Evolutionary conservation across 2,888 invertebrate species (phyloP).

Genomic region (Suillia variegata): DNA sequence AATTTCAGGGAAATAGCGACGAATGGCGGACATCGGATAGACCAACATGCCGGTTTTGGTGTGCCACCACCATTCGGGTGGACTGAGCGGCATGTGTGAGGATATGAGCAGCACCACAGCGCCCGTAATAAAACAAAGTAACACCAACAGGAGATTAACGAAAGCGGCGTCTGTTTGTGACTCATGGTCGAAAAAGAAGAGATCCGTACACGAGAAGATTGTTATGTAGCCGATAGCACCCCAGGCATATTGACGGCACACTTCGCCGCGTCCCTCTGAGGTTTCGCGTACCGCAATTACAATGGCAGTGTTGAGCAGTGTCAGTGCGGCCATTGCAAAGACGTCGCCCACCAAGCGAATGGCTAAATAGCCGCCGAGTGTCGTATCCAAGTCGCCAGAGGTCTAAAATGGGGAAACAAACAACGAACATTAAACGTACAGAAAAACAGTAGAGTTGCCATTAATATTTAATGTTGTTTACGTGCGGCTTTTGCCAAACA

Average conservation of each 20-base stretch:
- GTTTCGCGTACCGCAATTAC: slow-evolving; percentile 85
- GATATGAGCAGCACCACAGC: slow-evolving; percentile 66
- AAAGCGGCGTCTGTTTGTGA: slow-evolving; percentile 43
- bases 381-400: slow-evolving; percentile 69
- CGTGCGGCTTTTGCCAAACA: too few relatives aligned
- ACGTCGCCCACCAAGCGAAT: slow-evolving; percentile 76
- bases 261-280: slow-evolving; percentile 77
- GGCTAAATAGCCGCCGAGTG: slow-evolving; percentile 74
- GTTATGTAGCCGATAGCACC: slow-evolving; percentile 76
- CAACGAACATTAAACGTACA: background rate
- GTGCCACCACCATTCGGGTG: slow-evolving; percentile 89
- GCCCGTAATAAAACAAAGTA: slow-evolving; percentile 67
- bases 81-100: slow-evolving; percentile 74
- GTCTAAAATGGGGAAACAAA: slow-evolving; percentile 31
- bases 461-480: too few relatives aligned
- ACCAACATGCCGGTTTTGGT: slow-evolving; percentile 77
- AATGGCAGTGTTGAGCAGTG: slow-evolving; percentile 74
- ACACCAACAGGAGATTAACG: slow-evolving; percentile 47
- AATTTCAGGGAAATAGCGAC: slow-evolving; percentile 77
- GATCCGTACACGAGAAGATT: slow-evolving; percentile 67
- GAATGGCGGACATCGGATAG: slow-evolving; percentile 78
- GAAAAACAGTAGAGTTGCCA: background rate
- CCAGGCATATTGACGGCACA: slow-evolving; percentile 77
- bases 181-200: slow-evolving; percentile 55
- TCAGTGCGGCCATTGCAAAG: slow-evolving; percentile 74